Evolutionary conservation across 2,888 invertebrate genomes (phyloP).

Genomic region (Rhyacophila evoluta): DNA sequence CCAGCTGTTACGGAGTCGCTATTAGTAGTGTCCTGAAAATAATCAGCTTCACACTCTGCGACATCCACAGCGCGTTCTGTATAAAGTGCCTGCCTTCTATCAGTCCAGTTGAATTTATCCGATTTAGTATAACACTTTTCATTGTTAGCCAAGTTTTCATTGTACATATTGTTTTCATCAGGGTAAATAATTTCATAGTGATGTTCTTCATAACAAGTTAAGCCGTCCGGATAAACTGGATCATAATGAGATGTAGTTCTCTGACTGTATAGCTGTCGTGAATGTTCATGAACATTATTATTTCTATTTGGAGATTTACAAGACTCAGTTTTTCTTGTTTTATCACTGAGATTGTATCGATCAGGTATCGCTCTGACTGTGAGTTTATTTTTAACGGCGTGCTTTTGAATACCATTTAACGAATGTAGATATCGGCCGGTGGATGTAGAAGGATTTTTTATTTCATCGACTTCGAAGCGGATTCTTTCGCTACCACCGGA

Average conservation of each 20-base stretch:
- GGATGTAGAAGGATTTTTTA: constrained; percentile 46
- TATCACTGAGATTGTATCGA: constrained; percentile 55
- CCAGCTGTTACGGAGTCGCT: constrained; percentile 56
- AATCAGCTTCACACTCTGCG: constrained; percentile 55
- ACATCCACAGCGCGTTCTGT: constrained; percentile 61
- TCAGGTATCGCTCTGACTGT: constrained; percentile 78
- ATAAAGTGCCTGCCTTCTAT: constrained; percentile 15
- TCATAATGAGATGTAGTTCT: constrained; percentile 60
- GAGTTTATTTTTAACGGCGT: constrained; percentile 60
- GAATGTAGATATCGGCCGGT: constrained; percentile 55
- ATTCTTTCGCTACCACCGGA: constrained; percentile 27
- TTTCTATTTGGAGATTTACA: constrained; percentile 42
- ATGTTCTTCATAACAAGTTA: constrained; percentile 59
- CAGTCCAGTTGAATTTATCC: constrained; percentile 38
- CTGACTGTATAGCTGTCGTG: constrained; percentile 29
- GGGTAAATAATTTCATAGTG: constrained; percentile 62
- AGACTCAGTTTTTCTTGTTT: constrained; percentile 32
- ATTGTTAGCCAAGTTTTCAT: constrained; percentile 48
- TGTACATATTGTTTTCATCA: constrained; percentile 51
- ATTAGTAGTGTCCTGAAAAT: constrained; percentile 42
- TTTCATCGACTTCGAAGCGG: constrained; percentile 15
- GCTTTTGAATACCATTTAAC: constrained; percentile 54
- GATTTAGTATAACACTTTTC: constrained; percentile 40
- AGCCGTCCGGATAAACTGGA: constrained; percentile 64
- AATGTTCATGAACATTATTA: constrained; percentile 31